Evolutionary conservation across 2,797 vertebrate genomes (phyloP), one percentile per base, ranked within the genome.

Genomic region (Molossus molossus): DNA sequence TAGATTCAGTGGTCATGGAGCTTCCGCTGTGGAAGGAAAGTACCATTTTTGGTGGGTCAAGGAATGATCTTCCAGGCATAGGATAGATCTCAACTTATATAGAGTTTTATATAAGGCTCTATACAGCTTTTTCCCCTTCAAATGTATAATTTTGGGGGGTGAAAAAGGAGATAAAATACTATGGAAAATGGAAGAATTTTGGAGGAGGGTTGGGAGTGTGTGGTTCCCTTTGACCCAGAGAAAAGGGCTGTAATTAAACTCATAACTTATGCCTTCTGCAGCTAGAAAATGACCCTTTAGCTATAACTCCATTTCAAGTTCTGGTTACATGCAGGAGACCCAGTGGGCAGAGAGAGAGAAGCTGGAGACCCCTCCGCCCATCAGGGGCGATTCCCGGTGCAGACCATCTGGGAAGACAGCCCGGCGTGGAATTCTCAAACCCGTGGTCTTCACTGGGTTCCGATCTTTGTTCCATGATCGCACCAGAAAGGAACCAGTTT

Each of bases 261-360:
- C 90, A 58, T 76, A 0, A 89, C 94, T 96, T 93, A 83, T 96
- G 94, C 97, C 93, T 97, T 96, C 40, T 87, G 95, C 6, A 96
- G 95, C 73, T 96, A 88, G 97, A 94, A 97, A 96, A 94, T 92
- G 96, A 95, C 92, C 95, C 85, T 75, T 85, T 70, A 94, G 94
- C 96, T 97, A 94, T 95, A 96, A 96, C 81, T 84, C 95, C 95
- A 96, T 97, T 97, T 97, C 95, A 97, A 97, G 95, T 96, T 96
- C 97, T 97, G 96, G 97, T 96, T 98, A 95, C 94, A 97, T 96
- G 90, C 95, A 97, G 97, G 73, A 97, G 95, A 67, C 69, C 88
- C 82, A 94, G 94, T 94, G 94, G 94, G 93, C 94, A 96, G 97
- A 98, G 96, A 97, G 96, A 94, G 95, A 96, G 97, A 97, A 94